Evolutionary conservation across 2,888 invertebrate genomes (phyloP).

Genomic region (Hemaris fuciformis): DNA sequence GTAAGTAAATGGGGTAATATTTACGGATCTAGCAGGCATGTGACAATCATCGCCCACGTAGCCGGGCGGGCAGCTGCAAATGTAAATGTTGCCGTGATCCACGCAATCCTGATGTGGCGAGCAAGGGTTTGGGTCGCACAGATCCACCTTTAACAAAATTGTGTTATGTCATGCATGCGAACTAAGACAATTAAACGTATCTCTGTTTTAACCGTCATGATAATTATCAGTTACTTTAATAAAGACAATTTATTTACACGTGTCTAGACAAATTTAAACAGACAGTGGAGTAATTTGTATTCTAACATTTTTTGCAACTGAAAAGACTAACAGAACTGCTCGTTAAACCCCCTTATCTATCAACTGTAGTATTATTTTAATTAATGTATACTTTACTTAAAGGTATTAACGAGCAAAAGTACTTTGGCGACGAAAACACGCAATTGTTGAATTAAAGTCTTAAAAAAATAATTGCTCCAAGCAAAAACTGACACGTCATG

Average conservation of each 20-base stretch:
- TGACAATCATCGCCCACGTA: slow-evolving; percentile 86
- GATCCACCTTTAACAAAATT: slow-evolving; percentile 79
- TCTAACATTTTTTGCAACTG: not conserved
- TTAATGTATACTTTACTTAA: not conserved
- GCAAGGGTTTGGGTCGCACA: slow-evolving; percentile 87
- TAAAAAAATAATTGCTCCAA: not conserved
- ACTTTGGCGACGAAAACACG: slow-evolving; percentile 1
- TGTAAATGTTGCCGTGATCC: slow-evolving; percentile 88
- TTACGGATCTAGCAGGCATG: slow-evolving; percentile 84
- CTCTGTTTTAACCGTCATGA: not conserved
- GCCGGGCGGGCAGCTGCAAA: slow-evolving; percentile 87
- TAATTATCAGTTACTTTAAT: not conserved
- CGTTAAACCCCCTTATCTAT: not conserved
- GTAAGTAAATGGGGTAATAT: slow-evolving; percentile 15
- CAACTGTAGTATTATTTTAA: not conserved
- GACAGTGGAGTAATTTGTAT: not conserved
- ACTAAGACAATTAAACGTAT: not conserved
- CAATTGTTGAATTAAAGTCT: not conserved
- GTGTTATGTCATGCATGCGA: not conserved
- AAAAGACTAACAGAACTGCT: not conserved
- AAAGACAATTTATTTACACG: not conserved
- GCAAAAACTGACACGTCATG: not conserved
- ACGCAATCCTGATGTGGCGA: slow-evolving; percentile 84
- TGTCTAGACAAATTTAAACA: not conserved
- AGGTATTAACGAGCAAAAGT: not conserved